Evolutionary conservation across 2,888 invertebrate species (phyloP).

Genomic region (Coleophora flavipennella): DNA sequence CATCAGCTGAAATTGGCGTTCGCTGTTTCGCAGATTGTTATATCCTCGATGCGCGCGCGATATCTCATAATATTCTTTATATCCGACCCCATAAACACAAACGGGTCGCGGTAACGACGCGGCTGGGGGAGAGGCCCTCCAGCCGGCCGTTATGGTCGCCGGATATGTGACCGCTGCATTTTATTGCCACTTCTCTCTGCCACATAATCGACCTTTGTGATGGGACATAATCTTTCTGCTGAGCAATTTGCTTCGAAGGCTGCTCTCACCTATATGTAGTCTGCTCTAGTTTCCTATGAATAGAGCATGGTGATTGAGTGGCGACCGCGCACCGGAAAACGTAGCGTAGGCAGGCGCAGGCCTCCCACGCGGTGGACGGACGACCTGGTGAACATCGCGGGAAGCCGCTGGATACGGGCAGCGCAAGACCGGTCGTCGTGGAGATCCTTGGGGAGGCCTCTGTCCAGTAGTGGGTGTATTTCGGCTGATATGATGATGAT

Average conservation of each 20-base stretch:
- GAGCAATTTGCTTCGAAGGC: slow-evolving; percentile 41
- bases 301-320: too few species aligned
- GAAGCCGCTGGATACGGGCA: too few species aligned
- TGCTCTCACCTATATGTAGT: not conserved
- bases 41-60: slow-evolving; percentile 63
- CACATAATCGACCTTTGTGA: slow-evolving; percentile 71
- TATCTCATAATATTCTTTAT: slow-evolving; percentile 72
- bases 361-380: too few species aligned
- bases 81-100: slow-evolving; percentile 67
- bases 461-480: too few species aligned
- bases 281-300: too few species aligned
- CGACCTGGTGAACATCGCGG: too few species aligned
- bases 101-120: slow-evolving; percentile 66
- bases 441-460: too few species aligned
- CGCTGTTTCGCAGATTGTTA: slow-evolving; percentile 43
- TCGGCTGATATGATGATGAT: too few species aligned
- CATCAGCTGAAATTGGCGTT: slow-evolving; percentile 44
- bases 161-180: slow-evolving; percentile 73
- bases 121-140: slow-evolving; percentile 55
- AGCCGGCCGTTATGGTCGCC: slow-evolving; percentile 64
- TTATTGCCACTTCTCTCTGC: slow-evolving; percentile 71
- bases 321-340: too few species aligned
- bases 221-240: slow-evolving; percentile 59
- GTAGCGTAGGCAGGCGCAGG: too few species aligned
- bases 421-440: too few species aligned